phyloP scores from a whole-genome alignment of 2,888 invertebrate species.

The Amaurobius ferox region DNA sequence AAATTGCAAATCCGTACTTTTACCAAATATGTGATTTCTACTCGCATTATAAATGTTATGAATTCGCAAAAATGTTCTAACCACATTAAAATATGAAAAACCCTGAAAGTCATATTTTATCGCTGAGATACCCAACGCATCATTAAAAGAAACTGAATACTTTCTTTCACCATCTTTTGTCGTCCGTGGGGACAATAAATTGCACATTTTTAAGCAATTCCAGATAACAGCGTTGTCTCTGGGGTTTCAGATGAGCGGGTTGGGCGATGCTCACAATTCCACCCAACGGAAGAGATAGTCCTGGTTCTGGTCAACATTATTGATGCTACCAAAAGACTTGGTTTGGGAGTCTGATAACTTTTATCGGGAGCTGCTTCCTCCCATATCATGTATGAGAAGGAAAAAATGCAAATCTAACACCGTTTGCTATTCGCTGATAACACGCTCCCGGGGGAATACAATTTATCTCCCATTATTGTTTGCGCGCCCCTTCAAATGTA shows the following conservation, averaged over 20 bases:
- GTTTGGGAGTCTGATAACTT: conserved; percentile 33
- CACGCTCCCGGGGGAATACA: conserved; percentile 25
- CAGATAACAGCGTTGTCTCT: conserved; percentile 43
- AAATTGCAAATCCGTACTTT: too few relatives aligned
- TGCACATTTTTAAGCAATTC: conserved; percentile 2
- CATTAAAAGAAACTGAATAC: conserved; percentile 8
- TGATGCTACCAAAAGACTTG: conserved; percentile 9
- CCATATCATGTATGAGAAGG: conserved; percentile 29
- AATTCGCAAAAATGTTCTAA: too few relatives aligned
- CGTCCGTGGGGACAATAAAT: conserved; percentile 31
- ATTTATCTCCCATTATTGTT: conserved; percentile 53
- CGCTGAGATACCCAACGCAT: neutral
- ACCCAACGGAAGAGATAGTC: conserved; percentile 29
- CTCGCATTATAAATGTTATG: too few relatives aligned
- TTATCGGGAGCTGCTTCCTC: conserved; percentile 24
- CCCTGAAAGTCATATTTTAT: too few relatives aligned
- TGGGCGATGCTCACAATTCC: conserved; percentile 30
- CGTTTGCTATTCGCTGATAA: conserved; percentile 44
- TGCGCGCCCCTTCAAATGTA: conserved; percentile 32
- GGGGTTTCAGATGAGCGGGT: conserved; percentile 2
- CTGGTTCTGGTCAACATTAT: neutral
- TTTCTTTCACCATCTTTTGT: conserved; percentile 22
- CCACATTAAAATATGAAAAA: too few relatives aligned
- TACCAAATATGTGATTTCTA: too few relatives aligned
- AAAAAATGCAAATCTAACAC: conserved; percentile 41